A percentile compares a stretch with the other conserved stretches of the same genome.
Evolutionary conservation across 2,113 vertebrate genomes (phyloP).

Genomic region (Aptenodytes forsteri): DNA sequence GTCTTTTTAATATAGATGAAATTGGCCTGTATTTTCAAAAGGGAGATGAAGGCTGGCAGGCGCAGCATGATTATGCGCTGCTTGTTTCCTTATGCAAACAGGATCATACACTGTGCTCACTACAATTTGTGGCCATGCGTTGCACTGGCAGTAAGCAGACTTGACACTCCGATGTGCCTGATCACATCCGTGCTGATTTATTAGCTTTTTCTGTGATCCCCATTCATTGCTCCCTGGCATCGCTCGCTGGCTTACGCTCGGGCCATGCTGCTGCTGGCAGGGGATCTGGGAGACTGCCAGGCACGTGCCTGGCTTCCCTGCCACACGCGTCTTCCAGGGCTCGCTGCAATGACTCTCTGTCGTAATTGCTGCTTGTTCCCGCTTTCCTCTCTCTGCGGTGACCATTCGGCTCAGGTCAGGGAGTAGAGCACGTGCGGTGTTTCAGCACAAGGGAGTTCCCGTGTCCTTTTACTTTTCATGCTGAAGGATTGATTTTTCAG

Average conservation of each 20-base stretch:
- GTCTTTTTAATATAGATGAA: neutral
- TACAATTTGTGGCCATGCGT: rapidly evolving
- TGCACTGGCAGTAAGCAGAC: neutral
- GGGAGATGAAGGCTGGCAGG: neutral
- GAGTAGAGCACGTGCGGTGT: rapidly evolving
- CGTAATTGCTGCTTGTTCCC: rapidly evolving
- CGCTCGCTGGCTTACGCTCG: rapidly evolving
- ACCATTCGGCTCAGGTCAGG: neutral
- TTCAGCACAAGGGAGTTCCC: neutral
- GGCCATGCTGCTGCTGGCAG: neutral
- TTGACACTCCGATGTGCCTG: neutral
- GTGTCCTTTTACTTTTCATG: neutral
- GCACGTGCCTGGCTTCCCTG: neutral
- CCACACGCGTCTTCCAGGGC: neutral
- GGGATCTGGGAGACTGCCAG: constrained; percentile 22
- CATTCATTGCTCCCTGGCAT: constrained; percentile 17
- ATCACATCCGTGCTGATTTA: neutral
- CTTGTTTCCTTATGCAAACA: neutral
- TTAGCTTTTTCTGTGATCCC: neutral
- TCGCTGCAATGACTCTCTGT: neutral
- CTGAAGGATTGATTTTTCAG: neutral
- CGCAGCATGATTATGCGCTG: neutral
- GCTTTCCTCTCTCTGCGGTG: rapidly evolving
- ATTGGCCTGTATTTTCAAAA: neutral
- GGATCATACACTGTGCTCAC: neutral